These are phyloP conservation scores for Solenodon paradoxus DNA, from an alignment of 2,113 vertebrate species.

Conservation along the genomic window DNA sequence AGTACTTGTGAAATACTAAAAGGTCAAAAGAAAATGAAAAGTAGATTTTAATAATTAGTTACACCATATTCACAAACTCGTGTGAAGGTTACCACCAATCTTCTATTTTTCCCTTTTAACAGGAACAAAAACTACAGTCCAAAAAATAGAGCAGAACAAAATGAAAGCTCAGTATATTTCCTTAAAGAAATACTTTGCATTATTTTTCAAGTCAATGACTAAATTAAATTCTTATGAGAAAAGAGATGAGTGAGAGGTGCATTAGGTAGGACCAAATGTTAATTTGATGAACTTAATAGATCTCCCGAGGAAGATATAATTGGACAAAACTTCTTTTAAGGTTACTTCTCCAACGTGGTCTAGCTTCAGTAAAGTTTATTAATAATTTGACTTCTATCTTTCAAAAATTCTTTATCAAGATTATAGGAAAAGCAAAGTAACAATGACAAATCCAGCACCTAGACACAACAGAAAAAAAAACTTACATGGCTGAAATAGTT, in stretches of 20 bases:
- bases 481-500: background rate
- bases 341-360: background rate
- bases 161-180: background rate
- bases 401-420: constrained; percentile 16
- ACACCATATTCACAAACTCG: constrained; percentile 3
- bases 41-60: background rate
- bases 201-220: constrained; percentile 6
- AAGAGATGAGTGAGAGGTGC: background rate
- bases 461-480: constrained; percentile 18
- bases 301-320: background rate
- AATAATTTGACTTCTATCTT: constrained; percentile 24
- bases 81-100: background rate
- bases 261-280: background rate
- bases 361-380: background rate
- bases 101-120: background rate
- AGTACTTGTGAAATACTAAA: background rate
- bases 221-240: constrained; percentile 16
- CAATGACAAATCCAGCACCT: background rate
- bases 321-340: background rate
- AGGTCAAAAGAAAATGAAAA: constrained; percentile 38
- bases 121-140: background rate
- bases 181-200: background rate
- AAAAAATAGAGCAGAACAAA: too few relatives aligned
- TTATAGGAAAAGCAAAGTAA: background rate
- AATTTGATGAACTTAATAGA: background rate